Base-by-base conservation (phyloP, 2,113 vertebrate genomes). In the Rynchops niger region DNA sequence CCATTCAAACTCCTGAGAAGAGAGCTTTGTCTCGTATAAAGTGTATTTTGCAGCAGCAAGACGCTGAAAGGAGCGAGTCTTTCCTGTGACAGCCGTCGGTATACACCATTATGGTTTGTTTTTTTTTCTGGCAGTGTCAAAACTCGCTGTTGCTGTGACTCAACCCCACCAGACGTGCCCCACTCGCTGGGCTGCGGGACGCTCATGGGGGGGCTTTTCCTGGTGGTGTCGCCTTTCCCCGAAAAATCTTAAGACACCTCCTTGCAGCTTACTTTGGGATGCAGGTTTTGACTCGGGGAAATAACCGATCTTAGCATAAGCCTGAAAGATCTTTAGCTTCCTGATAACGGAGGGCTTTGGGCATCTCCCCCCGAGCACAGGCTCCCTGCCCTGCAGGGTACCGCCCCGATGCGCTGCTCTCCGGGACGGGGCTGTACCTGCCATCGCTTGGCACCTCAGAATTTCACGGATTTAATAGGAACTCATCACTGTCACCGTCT, bases 1-100 rank as follows among this genome's bases (percentile, higher is more conserved):
- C 82, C 82, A 85, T 96, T 96, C 87, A 96, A 40, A 36, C 58
- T 79, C 56, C 40, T 11, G 53, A 96, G 93, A 95, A 71, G 74
- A 82, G 78, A 85, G 43, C 49, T 82, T 87, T 93, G 80, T 94
- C 70, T 79, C 20, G 6, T 27, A 29, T 29, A 53, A 82, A 95
- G 53, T 32, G 26, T 12, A 56, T 89, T 93, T 93, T 90, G 70
- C 78, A 72, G 89, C 73, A 82, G n/a, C 61, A 61, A 55, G 84
- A 38, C 4, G 0, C 89, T 79, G 92, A 89, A 76, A 90, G 73
- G 87, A 94, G 30, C 0, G 0, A 79, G 66, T 56, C 77, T 87
- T 62, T 69, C 70, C 89, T 47, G 89, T 94, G 93, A 82, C 89
- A 94, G 77, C 50, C 59, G 16, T 91, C 13, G 2, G 50, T 22